phyloP scores from a whole-genome alignment of 2,797 vertebrate species.

The Rhynchotus rufescens region DNA sequence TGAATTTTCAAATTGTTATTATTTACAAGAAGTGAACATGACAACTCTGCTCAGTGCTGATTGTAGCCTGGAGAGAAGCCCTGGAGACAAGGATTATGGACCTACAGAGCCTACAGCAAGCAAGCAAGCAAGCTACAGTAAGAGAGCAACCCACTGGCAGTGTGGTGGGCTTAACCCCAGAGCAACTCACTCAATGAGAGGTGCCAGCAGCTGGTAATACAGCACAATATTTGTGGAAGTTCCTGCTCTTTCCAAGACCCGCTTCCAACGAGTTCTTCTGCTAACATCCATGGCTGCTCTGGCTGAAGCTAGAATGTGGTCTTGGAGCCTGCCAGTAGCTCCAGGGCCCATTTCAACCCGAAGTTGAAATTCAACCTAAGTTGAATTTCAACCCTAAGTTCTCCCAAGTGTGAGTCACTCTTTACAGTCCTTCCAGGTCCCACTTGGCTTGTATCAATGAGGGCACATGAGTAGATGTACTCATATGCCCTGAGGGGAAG shows the following conservation, averaged over 20 bases:
- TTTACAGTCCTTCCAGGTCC: not conserved
- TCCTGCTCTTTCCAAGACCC: not conserved
- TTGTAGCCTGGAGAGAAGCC: not conserved
- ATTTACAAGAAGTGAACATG: not conserved
- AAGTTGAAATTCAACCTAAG: no score
- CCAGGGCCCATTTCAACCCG: not conserved
- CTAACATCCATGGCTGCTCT: not conserved
- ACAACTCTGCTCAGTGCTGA: not conserved
- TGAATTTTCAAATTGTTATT: not conserved
- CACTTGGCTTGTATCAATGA: not conserved
- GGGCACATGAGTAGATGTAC: not conserved
- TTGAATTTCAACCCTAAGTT: not conserved
- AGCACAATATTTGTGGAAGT: not conserved
- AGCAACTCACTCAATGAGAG: fast-evolving
- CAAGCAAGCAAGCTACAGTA: not conserved
- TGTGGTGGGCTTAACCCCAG: not conserved
- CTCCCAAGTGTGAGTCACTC: not conserved
- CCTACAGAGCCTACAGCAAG: not conserved
- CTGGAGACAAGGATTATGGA: fast-evolving
- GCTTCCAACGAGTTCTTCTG: not conserved
- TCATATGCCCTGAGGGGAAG: not conserved
- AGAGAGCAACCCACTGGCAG: not conserved
- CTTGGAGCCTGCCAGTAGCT: not conserved
- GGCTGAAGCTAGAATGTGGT: not conserved
- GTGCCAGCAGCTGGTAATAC: not conserved